phyloP scores from a whole-genome alignment of 2,113 vertebrate species.

The Galeopterus variegatus region DNA sequence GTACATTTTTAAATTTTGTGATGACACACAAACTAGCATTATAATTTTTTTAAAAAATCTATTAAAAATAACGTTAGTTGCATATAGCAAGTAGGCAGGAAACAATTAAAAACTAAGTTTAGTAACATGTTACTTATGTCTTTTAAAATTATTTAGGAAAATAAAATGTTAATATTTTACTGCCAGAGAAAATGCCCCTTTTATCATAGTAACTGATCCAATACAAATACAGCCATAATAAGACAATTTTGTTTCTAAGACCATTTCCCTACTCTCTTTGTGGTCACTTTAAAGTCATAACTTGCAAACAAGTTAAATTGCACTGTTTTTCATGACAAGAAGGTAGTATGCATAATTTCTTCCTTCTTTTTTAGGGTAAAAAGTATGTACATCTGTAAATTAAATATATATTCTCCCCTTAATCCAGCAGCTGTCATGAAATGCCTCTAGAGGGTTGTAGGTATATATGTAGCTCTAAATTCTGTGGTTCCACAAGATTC shows the following conservation, averaged over 20 bases:
- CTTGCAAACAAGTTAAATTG: neutral
- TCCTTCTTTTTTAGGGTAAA: neutral
- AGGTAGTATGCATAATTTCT: neutral
- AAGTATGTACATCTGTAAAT: neutral
- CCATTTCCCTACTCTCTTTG: neutral
- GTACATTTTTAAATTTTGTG: neutral
- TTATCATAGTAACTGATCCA: neutral
- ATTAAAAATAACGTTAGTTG: neutral
- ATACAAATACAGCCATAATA: neutral
- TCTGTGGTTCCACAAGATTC: neutral
- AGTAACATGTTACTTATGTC: neutral
- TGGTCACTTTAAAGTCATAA: neutral
- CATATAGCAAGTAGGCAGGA: neutral
- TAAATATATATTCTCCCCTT: neutral
- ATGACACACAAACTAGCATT: neutral
- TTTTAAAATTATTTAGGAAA: conserved; percentile 40
- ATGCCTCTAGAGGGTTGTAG: neutral
- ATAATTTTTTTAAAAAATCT: neutral
- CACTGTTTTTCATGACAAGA: neutral
- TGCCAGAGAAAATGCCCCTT: neutral
- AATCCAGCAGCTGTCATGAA: neutral
- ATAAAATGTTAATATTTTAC: neutral
- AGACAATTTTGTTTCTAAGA: neutral
- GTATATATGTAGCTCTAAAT: neutral
- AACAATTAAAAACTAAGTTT: neutral